Evolutionary conservation across 2,113 vertebrate species (phyloP).

Genomic region (Myodes glareolus): DNA sequence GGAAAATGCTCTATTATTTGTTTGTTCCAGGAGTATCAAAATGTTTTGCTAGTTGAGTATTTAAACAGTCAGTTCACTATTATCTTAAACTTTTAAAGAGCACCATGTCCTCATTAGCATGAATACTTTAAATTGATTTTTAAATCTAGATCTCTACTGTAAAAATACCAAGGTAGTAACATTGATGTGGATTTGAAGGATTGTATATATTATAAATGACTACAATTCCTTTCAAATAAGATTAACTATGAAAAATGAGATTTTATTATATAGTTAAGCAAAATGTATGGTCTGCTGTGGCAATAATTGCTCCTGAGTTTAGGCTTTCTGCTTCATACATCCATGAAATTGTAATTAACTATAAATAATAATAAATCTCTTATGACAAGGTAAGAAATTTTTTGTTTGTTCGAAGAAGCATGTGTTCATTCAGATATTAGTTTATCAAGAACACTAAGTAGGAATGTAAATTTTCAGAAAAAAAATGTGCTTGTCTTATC

Average conservation of each 20-base stretch:
- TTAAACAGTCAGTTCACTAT: slow-evolving; percentile 41
- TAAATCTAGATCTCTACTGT: not conserved
- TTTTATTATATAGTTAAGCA: slow-evolving; percentile 62
- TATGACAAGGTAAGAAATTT: not conserved
- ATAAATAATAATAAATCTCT: not conserved
- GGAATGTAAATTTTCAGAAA: not conserved
- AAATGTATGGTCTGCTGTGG: not conserved
- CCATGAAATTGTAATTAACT: slow-evolving; percentile 6
- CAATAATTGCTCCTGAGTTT: not conserved
- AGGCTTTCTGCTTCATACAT: not conserved
- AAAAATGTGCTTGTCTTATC: not conserved
- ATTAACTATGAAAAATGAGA: slow-evolving; percentile 56
- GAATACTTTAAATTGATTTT: slow-evolving; percentile 17
- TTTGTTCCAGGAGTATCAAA: slow-evolving; percentile 36
- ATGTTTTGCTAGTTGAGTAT: not conserved
- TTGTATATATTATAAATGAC: not conserved
- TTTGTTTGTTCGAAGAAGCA: not conserved
- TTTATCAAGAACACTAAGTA: not conserved
- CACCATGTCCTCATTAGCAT: not conserved
- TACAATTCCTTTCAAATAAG: slow-evolving; percentile 55
- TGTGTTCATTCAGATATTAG: not conserved
- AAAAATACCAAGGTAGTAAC: slow-evolving; percentile 40
- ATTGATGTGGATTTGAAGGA: slow-evolving; percentile 18
- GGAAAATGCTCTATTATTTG: slow-evolving; percentile 10
- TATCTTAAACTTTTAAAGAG: slow-evolving; percentile 48